Conservation (phyloP, 2,888 invertebrate genomes). For the Herminia tarsipennalis region DNA sequence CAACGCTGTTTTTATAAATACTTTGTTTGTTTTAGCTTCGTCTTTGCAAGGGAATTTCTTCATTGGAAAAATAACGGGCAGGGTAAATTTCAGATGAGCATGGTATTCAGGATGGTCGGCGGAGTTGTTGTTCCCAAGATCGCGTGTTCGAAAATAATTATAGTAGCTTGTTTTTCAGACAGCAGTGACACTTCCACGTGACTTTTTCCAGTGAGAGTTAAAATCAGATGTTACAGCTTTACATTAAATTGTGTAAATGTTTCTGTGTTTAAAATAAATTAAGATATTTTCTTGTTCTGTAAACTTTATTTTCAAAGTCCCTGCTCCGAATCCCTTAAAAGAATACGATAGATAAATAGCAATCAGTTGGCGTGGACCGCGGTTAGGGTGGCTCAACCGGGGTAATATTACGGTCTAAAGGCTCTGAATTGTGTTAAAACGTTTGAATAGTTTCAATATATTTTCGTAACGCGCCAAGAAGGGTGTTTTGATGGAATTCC, state of each 20-base stretch:
- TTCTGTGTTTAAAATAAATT: no score
- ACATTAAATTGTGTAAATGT: no score
- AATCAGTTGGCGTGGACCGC: conserved; percentile 21
- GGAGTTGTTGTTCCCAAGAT: conserved; percentile 32
- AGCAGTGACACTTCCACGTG: conserved; percentile 9
- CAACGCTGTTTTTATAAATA: conserved; percentile 36
- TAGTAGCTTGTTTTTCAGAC: conserved; percentile 40
- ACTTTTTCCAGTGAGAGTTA: conserved; percentile 1
- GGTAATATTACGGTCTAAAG: conserved; percentile 40
- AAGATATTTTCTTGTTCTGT: no score
- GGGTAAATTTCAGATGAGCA: conserved; percentile 19
- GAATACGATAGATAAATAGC: conserved; percentile 27
- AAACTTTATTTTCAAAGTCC: conserved; percentile 4
- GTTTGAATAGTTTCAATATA: conserved; percentile 42
- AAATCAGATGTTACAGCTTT: no score
- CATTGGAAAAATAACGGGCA: conserved; percentile 36
- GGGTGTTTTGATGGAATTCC: conserved; percentile 31
- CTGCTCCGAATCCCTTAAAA: conserved; percentile 11
- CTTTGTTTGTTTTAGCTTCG: conserved; percentile 38
- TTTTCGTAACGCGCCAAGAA: conserved; percentile 31
- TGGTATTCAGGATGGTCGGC: conserved; percentile 31
- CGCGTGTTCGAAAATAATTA: conserved; percentile 30
- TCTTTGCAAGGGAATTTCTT: conserved; percentile 29
- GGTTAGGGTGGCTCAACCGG: conserved; percentile 30
- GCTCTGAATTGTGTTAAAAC: conserved; percentile 44